Evolutionary conservation across 92 coral and sea anemone species (phyloP), one percentile per base, ranked within the genome.

Genomic region (Heliopora coerulea): DNA sequence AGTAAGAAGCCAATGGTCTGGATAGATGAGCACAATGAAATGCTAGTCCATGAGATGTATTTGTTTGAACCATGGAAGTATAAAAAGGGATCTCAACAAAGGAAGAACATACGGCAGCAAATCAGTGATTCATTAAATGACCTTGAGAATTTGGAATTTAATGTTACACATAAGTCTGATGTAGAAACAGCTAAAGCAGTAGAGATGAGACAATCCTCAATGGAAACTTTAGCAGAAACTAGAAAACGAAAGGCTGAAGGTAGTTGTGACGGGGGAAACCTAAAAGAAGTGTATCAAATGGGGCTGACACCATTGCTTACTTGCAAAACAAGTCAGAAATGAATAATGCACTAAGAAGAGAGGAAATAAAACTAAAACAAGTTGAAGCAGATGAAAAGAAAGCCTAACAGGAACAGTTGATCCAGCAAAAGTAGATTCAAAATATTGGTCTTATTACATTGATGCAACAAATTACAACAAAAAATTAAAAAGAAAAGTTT

Each of bases 1-100:
- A 62, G 65, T 50, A 83, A 76, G 63, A 76, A 56, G 73, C 49
- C 87, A 59, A 83, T 83, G 87, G 41, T 44, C 42, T 83, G 87
- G 87, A 76, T 79, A 11, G 79, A 68, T 18, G 64, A 77, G 62
- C 87, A 69, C 67, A 83, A 82, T 56, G 79, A 83, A 26, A 50
- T 77, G 35, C 52, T 83, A 27, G 14, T 76, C 62, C 79, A 46
- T 83, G 82, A 78, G n/a, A n/a, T n/a, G n/a, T n/a, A n/a, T n/a
- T n/a, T n/a, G n/a, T n/a, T n/a, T n/a, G n/a, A n/a, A n/a, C n/a
- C n/a, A n/a, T n/a, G n/a, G n/a, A 59, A 76, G 20, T 66, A 67
- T 61, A 83, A 83, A 49, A 62, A 64, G 40, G 79, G 87, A 14
- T 83, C n/a, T n/a, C n/a, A n/a, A n/a, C n/a, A n/a, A n/a, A n/a